Evolutionary conservation across 2,888 invertebrate species (phyloP), one percentile per base, ranked within the genome.

Genomic region (Chrysina gloriosa): DNA sequence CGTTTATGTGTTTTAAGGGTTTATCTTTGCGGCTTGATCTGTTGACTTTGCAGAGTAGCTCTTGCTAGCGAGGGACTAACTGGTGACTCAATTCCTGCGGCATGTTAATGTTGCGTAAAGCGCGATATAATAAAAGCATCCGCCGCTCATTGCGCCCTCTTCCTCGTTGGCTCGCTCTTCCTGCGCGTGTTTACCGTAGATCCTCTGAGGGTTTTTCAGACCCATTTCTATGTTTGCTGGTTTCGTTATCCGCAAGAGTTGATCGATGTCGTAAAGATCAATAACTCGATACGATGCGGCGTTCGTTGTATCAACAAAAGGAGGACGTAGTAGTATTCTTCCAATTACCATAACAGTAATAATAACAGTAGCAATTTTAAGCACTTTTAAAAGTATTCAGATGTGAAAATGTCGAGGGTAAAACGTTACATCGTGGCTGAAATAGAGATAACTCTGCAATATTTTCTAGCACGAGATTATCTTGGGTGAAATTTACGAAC

Each of bases 61-160:
- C n/a, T 21, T 23, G 36, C 14, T 56, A 19, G 19, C 16, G 31
- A 14, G n/a, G 29, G 2, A 16, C 58, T n/a, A n/a, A 23, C 11
- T 11, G 58, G 39, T 39, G 39, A 36, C 58, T 58, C 39, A 58
- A 58, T 58, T 58, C 36, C 58, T 58, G 42, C 14, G 23, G 58
- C 58, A 7, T 23, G 39, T 39, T 58, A 58, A 58, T 58, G 58
- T 58, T 39, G 58, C 58, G 58, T 58, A 58, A 58, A 58, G 58
- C 39, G 11, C 36, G 58, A 58, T 58, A 58, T 58, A 58, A 58
- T 58, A 52, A 52, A 31, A 52, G 52, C 52, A 52, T 31, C 52
- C 52, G 16, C 9, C 31, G 31, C 52, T 58, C 58, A 11, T 58
- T 39, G 21, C 11, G 16, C 14, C 31, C 11, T 52, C 45, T 45